phyloP scores from a whole-genome alignment of 2,888 invertebrate species.

The Drosophila formosana region DNA sequence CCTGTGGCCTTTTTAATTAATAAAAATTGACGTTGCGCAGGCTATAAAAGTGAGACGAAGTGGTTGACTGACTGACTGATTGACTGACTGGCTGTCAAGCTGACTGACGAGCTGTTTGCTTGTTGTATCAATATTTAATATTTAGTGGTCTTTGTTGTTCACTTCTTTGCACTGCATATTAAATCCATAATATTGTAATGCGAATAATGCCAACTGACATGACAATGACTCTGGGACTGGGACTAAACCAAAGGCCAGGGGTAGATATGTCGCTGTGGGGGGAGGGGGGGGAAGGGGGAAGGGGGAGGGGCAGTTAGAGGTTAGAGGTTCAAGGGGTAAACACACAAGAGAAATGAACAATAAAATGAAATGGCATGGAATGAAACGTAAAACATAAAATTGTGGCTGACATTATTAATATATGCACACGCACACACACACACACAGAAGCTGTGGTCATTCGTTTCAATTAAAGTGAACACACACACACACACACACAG shows the following conservation, averaged over 20 bases:
- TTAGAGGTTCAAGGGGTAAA: background rate
- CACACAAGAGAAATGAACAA: constrained; percentile 43
- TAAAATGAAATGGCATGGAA: constrained; percentile 74
- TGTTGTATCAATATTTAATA: constrained; percentile 70
- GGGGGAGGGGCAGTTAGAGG: background rate
- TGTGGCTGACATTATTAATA: constrained; percentile 71
- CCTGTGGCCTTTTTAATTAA: constrained; percentile 66
- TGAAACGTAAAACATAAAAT: constrained; percentile 69
- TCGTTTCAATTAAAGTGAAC: constrained; percentile 31
- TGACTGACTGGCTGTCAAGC: background rate
- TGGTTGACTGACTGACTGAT: constrained; percentile 5
- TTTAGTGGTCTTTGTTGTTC: constrained; percentile 58
- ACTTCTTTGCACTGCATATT: constrained; percentile 11
- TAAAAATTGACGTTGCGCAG: constrained; percentile 49
- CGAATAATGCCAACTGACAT: constrained; percentile 54
- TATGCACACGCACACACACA: constrained; percentile 39
- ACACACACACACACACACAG: constrained; percentile 12
- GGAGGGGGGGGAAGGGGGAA: background rate
- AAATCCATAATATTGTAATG: constrained; percentile 38
- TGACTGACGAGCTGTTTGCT: background rate
- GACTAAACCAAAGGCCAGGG: background rate
- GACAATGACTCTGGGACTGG: constrained; percentile 36
- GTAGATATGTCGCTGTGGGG: background rate
- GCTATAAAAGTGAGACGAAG: constrained; percentile 26
- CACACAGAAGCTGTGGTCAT: constrained; percentile 19